A percentile compares a stretch with the other conserved stretches of the same genome.
These are phyloP conservation scores for Anseranas semipalmata DNA, from an alignment of 2,113 vertebrate genomes.

Conservation along the genomic window DNA sequence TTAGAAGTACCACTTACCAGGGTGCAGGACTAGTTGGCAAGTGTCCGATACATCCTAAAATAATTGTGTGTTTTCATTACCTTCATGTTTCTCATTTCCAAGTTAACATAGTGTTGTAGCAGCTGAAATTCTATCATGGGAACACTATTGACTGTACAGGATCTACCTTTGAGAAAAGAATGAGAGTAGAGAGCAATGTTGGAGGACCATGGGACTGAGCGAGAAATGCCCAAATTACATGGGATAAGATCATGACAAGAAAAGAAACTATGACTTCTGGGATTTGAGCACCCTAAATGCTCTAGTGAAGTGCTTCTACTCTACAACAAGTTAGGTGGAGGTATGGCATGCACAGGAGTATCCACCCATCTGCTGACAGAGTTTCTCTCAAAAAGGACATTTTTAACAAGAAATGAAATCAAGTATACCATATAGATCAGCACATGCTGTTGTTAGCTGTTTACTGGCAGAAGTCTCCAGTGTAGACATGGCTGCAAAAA, in stretches of 20 bases:
- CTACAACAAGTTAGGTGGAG: background rate
- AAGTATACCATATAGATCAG: background rate
- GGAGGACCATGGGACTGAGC: fast-evolving
- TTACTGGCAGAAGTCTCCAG: background rate
- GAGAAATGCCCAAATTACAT: background rate
- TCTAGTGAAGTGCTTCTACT: background rate
- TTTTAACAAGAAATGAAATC: background rate
- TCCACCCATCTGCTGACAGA: background rate
- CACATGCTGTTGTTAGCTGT: background rate
- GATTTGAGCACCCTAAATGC: background rate
- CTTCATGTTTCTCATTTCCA: background rate
- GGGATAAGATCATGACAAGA: background rate
- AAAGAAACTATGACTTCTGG: background rate
- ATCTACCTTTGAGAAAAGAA: background rate
- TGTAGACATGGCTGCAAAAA: background rate
- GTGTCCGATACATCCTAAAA: background rate
- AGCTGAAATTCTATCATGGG: background rate
- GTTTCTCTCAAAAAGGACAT: background rate
- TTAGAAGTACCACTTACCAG: background rate
- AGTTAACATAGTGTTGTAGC: background rate
- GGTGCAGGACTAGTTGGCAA: background rate
- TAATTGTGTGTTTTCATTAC: background rate
- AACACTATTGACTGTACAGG: background rate
- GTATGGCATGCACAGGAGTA: background rate
- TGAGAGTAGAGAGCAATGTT: background rate